phyloP scores from a whole-genome alignment of 37 sponge, comb jelly and placozoan genomes.

The Chondrosia reniformis region DNA sequence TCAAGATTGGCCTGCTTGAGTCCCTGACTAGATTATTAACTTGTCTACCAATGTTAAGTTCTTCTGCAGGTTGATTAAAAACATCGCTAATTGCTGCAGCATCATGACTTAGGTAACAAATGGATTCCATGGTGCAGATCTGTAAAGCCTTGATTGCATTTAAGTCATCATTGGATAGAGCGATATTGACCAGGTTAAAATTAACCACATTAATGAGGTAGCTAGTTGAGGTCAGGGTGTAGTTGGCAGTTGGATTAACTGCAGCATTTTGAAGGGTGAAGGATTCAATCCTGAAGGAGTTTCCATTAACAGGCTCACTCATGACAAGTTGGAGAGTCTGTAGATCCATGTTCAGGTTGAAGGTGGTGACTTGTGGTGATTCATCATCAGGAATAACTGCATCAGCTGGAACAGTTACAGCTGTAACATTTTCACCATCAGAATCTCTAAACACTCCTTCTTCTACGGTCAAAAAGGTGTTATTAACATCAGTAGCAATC shows the following conservation, averaged over 20 bases:
- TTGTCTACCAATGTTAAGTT: slow-evolving; percentile 46
- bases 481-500: slow-evolving; percentile 61
- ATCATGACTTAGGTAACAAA: slow-evolving; percentile 65
- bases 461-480: slow-evolving; percentile 75
- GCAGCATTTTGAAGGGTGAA: slow-evolving; percentile 65
- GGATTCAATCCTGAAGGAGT: slow-evolving; percentile 23
- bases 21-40: slow-evolving; percentile 41
- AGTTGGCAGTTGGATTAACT: slow-evolving; percentile 40
- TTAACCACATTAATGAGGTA: slow-evolving; percentile 37
- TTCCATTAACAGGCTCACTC: slow-evolving; percentile 63
- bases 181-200: slow-evolving; percentile 45
- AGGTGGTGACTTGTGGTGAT: slow-evolving; percentile 53
- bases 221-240: slow-evolving; percentile 35
- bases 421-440: slow-evolving; percentile 40
- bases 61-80: slow-evolving; percentile 49
- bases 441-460: slow-evolving; percentile 57
- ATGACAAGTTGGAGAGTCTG: slow-evolving; percentile 46
- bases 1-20: slow-evolving; percentile 40
- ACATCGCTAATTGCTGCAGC: slow-evolving; percentile 69
- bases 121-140: slow-evolving; percentile 44
- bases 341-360: slow-evolving; percentile 63
- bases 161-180: slow-evolving; percentile 40
- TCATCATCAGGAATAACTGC: slow-evolving; percentile 61
- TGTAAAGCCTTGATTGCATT: slow-evolving; percentile 67
- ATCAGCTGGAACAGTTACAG: slow-evolving; percentile 65